A percentile compares a stretch with the other conserved stretches of the same genome.
Evolutionary conservation across 2,797 vertebrate genomes (phyloP).

Genomic region (Telmatherina bonti): DNA sequence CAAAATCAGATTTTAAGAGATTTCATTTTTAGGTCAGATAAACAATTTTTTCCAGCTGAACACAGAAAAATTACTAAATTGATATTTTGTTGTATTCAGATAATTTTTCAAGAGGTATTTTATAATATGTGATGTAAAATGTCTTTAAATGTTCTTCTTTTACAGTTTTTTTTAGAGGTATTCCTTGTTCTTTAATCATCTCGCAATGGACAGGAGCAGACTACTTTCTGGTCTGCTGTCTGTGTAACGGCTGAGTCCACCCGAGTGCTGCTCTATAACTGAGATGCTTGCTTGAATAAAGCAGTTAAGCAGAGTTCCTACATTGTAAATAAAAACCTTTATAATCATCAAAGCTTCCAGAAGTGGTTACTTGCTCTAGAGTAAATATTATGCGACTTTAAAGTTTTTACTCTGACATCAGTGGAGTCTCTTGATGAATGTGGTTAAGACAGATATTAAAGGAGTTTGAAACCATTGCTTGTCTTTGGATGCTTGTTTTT

Average conservation of each 20-base stretch:
- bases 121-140: not conserved
- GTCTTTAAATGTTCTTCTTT: not conserved
- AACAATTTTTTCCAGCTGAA: not conserved
- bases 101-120: not conserved
- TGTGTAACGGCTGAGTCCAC: constrained; percentile 17
- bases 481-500: not conserved
- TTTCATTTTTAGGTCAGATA: not conserved
- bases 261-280: constrained; percentile 9
- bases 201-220: constrained; percentile 16
- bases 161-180: not conserved
- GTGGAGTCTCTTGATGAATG: not conserved
- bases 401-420: not conserved
- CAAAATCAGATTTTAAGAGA: not conserved
- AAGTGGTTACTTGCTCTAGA: not conserved
- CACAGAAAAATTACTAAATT: not conserved
- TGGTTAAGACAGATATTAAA: not conserved
- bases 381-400: not conserved
- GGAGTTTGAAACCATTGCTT: not conserved
- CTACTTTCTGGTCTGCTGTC: constrained; percentile 4
- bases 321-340: not conserved
- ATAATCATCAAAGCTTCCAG: not conserved
- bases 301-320: not conserved
- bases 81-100: not conserved
- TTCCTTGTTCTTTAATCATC: not conserved
- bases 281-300: constrained; percentile 6